Percentiles rank a stretch among this genome's conserved stretches.
Conservation (phyloP, 1,140 invertebrate genomes). For the Drosophila tropicalis region DNA sequence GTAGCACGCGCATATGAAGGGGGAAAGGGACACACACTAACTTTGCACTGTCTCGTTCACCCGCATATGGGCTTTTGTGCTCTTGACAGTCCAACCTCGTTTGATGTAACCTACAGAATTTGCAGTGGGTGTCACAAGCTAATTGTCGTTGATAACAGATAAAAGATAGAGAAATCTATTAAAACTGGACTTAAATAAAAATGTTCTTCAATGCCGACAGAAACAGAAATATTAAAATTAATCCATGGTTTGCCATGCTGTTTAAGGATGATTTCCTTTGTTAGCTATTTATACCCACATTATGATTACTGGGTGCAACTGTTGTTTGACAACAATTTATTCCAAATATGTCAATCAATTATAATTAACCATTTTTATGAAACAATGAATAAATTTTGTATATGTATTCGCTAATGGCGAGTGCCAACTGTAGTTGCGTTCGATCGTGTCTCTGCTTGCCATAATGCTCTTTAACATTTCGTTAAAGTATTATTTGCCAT, state of each 20-base stretch:
- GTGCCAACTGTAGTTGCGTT: neutral
- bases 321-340: neutral
- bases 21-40: neutral
- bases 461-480: conserved; percentile 27
- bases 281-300: too few relatives aligned
- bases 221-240: too few relatives aligned
- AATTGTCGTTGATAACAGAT: conserved; percentile 4
- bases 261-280: too few relatives aligned
- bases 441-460: conserved; percentile 14
- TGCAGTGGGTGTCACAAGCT: neutral
- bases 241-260: too few relatives aligned
- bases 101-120: neutral
- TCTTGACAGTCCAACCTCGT: conserved; percentile 16
- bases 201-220: too few relatives aligned
- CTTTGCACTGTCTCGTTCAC: conserved; percentile 13
- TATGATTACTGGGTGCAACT: neutral
- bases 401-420: neutral
- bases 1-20: conserved; percentile 57
- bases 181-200: too few relatives aligned
- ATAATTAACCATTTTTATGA: neutral
- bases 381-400: neutral
- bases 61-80: conserved; percentile 17
- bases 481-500: conserved; percentile 67
- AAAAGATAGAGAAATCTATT: neutral
- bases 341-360: neutral